Percentiles rank a stretch among this genome's conserved stretches.
Conservation (phyloP, 1,140 invertebrate species). For the Mamestra configurata region DNA sequence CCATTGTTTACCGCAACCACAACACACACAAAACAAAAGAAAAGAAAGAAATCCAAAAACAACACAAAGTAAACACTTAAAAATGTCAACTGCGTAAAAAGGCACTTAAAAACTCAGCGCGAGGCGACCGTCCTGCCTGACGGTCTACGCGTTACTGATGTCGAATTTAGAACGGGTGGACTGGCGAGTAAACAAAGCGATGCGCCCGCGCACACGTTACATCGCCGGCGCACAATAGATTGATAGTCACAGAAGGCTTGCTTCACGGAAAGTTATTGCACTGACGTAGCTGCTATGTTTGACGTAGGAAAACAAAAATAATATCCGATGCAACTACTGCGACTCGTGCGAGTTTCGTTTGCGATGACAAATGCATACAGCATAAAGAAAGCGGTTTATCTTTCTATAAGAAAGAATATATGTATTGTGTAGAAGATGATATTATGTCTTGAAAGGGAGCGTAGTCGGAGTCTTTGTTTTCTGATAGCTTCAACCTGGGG, state of each 20-base stretch:
- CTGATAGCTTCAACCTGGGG: no score
- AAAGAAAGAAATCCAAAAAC: neutral
- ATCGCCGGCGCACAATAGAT: slow-evolving; percentile 2
- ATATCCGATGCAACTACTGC: neutral
- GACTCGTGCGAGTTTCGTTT: neutral
- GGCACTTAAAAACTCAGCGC: neutral
- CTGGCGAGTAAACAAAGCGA: slow-evolving; percentile 67
- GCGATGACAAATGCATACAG: neutral
- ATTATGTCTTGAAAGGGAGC: no score
- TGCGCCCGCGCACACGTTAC: slow-evolving; percentile 47
- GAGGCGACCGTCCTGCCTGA: slow-evolving; percentile 49
- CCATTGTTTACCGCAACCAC: slow-evolving; percentile 61
- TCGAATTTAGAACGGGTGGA: slow-evolving; percentile 63
- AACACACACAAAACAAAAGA: slow-evolving; percentile 45
- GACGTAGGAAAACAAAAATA: slow-evolving; percentile 13
- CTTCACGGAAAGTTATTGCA: neutral
- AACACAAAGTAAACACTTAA: slow-evolving; percentile 2
- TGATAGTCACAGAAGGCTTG: slow-evolving; percentile 25
- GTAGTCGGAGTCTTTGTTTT: no score
- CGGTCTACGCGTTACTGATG: slow-evolving; percentile 62
- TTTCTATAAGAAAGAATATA: neutral
- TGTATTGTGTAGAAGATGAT: no score
- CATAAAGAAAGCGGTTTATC: neutral
- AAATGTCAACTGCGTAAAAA: slow-evolving; percentile 34
- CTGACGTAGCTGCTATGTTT: neutral